Evolutionary conservation across 2,113 vertebrate species (phyloP), one percentile per base, ranked within the genome.

Genomic region (Silurus glanis): DNA sequence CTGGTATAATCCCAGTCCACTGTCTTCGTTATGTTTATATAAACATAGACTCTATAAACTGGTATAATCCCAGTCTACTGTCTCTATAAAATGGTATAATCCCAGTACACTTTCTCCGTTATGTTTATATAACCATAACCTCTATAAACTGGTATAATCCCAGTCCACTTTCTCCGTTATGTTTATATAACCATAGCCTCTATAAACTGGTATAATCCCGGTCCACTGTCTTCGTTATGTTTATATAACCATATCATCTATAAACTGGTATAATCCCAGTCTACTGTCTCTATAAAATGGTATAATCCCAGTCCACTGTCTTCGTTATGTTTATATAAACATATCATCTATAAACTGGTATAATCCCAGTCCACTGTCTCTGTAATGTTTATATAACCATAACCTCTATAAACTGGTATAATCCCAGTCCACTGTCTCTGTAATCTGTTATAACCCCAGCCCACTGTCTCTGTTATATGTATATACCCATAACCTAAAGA

Each of bases 391-490:
- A 62, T 62, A 62, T 23, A 62, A 19, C 61, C 19, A 19, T 62
- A 62, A 23, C 19, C 2, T 62, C 2, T 62, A 62, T 62, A 69
- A 69, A 28, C n/a, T 25, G 25, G n/a, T 6, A n/a, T 66, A n/a
- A 25, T 25, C n/a, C 19, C 64, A 93, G 88, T 94, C 95, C 49
- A 95, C 94, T 13, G 0, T 97, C 88, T 96, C 96, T 0, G 25
- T 67, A 67, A 67, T 4, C 64, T 67, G 8, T 6, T 25, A 67
- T 25, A 25, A 25, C 25, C n/a, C 23, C 2, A 67, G n/a, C n/a
- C 23, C 9, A 25, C 8, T 5, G n/a, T 67, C 6, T 25, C 8
- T 4, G 1, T 45, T 4, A 25, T 7, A 23, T 61, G 2, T 61
- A 19, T 61, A 5, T 61, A 61, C 14, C 61, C 21, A 21, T 64